Evolutionary conservation across 2,113 vertebrate species (phyloP), one percentile per base, ranked within the genome.

Genomic region (Heterotilapia buettikoferi): DNA sequence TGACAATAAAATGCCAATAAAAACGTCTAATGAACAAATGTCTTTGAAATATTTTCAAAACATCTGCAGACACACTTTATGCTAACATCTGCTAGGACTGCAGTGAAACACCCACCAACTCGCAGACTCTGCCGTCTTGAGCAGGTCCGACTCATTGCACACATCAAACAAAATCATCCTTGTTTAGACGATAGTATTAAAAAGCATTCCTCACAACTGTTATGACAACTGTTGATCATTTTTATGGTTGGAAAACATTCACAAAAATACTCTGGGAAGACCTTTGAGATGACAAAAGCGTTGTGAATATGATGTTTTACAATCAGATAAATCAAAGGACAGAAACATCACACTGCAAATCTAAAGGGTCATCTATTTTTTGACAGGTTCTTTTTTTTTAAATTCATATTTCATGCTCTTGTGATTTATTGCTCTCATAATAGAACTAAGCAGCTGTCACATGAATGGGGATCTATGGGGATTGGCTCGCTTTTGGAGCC

Each of bases 81-180:
- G 71, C 57, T 16, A 86, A 93, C 94, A 95, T 93, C 93, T 95
- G 94, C 76, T 87, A 40, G 84, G 43, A 81, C 79, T 61, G 88
- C 9, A 86, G 84, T 73, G 78, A 93, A 92, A 91, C 73, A 91
- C 84, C 86, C 90, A 87, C 86, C 57, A 63, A 63, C 86, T 76
- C 88, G 7, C 83, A 88, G 78, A 92, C 29, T 87, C 85, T 90
- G 83, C 92, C 87, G 91, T 92, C 88, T 91, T 92, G 91, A 92
- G 88, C 73, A 92, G 84, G 89, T 89, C 86, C 84, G 82, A 94
- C 90, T 94, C 91, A 93, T 94, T 93, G 89, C 93, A 93, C 94
- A 94, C 91, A 93, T 93, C 87, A 94, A 84, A 90, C 90, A 87
- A 54, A 87, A 93, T 89, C 88, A 93, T 93, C 66, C 80, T 68